Conservation (phyloP, 1,140 invertebrate species). For the Limonius californicus region DNA sequence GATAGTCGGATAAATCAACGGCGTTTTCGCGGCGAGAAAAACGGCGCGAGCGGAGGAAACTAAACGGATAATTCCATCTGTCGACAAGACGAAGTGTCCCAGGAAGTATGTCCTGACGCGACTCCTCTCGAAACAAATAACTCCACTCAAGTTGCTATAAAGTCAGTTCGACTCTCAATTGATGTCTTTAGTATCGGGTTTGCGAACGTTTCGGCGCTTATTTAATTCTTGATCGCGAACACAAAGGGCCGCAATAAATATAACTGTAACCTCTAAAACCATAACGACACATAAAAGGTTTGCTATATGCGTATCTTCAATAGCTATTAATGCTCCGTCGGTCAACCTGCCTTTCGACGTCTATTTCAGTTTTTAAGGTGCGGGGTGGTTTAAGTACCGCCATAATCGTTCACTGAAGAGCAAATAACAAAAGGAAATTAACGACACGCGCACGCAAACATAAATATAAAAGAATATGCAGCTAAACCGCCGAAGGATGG, state of each 20-base stretch:
- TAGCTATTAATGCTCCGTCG: background rate
- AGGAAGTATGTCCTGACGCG: slow-evolving; percentile 8
- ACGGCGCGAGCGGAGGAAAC: slow-evolving; percentile 17
- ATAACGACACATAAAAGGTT: too few species aligned
- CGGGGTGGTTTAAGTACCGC: slow-evolving; percentile 23
- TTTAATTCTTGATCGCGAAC: too few species aligned
- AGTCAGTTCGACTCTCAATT: background rate
- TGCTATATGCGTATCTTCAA: too few species aligned
- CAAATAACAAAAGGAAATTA: slow-evolving; percentile 33
- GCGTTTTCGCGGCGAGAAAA: slow-evolving; percentile 18
- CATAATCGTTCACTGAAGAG: slow-evolving; percentile 26
- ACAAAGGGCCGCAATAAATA: too few species aligned
- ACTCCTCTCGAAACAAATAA: slow-evolving; percentile 8
- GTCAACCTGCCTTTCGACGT: background rate
- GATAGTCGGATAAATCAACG: slow-evolving; percentile 23
- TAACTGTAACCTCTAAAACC: too few species aligned
- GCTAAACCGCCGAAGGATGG: slow-evolving; percentile 21
- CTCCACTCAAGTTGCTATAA: background rate
- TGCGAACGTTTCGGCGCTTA: too few species aligned
- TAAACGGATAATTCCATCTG: slow-evolving; percentile 25
- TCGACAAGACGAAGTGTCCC: slow-evolving; percentile 17
- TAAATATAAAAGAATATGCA: slow-evolving; percentile 33
- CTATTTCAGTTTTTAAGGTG: slow-evolving; percentile 17
- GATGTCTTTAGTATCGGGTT: too few species aligned
- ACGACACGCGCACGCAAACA: slow-evolving; percentile 29